Conservation (phyloP, 2,888 invertebrate genomes). For the Netelia fuscicornis region DNA sequence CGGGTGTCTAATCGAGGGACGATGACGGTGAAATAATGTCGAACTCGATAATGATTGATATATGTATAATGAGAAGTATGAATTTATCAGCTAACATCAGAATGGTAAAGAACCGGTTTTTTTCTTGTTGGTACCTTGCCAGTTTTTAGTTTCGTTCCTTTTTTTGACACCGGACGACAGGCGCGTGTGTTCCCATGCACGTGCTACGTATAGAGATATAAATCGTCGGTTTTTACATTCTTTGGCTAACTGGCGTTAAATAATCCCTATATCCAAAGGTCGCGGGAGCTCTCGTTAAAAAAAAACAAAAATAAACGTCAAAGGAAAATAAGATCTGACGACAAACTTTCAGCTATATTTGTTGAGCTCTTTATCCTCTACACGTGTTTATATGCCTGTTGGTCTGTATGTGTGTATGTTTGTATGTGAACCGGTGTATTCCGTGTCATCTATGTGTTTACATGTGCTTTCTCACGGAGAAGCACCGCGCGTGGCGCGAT, state of each 20-base stretch:
- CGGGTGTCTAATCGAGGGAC: conserved; percentile 42
- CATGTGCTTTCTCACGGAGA: neutral
- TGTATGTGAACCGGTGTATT: neutral
- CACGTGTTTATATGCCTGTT: too few relatives aligned
- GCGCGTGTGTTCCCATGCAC: neutral
- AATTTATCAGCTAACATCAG: neutral
- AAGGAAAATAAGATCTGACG: conserved; percentile 19
- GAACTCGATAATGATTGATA: conserved; percentile 4
- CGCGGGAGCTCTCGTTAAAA: conserved; percentile 21
- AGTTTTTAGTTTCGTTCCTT: conserved; percentile 2
- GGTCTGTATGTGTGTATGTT: neutral
- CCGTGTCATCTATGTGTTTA: neutral
- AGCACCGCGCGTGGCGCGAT: neutral
- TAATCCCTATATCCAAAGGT: conserved; percentile 4
- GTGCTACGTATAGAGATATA: neutral
- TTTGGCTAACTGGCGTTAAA: conserved; percentile 51
- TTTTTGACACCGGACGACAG: neutral
- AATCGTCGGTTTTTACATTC: conserved; percentile 40
- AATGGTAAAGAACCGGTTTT: conserved; percentile 8
- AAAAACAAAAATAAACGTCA: neutral
- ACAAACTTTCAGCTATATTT: conserved; percentile 7
- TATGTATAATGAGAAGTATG: neutral
- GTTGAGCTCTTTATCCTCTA: neutral
- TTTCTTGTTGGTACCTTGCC: conserved; percentile 34
- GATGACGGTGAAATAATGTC: conserved; percentile 51